phyloP scores from a whole-genome alignment of 2,113 vertebrate species.

The pig (Sus scrofa) region T2T-Sscrofa CM000816.6:63214001-63214500 shows the following conservation, averaged over 20 bases:
- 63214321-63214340: background rate
- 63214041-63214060: background rate
- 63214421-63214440: background rate
- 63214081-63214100: background rate
- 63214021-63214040: background rate
- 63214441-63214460: background rate
- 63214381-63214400: background rate
- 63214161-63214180: too few relatives aligned
- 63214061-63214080: background rate
- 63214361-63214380: background rate
- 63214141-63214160: background rate
- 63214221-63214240: too few relatives aligned
- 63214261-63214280: too few relatives aligned
- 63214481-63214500: background rate
- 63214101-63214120: background rate
- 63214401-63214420: background rate
- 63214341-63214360: background rate
- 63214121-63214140: accelerated
- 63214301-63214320: background rate
- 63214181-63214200: too few relatives aligned
- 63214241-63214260: too few relatives aligned
- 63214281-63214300: too few relatives aligned
- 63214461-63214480: background rate
- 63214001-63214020: background rate
- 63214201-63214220: too few relatives aligned